Evolutionary conservation across 2,888 invertebrate genomes (phyloP).

Genomic region (Eupithecia dodoneata): DNA sequence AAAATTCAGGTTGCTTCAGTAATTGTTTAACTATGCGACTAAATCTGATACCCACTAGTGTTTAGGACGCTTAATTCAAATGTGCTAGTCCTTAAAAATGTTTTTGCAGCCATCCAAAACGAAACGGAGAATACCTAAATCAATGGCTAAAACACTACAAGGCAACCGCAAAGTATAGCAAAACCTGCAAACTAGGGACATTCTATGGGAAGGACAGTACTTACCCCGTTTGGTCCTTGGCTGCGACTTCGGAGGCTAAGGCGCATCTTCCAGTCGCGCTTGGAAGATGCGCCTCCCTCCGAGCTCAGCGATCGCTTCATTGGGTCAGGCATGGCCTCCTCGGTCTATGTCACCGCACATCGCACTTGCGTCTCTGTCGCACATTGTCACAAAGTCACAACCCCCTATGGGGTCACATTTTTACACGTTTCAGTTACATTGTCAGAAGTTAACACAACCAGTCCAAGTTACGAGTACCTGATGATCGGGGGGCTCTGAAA

Average conservation of each 20-base stretch:
- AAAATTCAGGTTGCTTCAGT: not conserved
- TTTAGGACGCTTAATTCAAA: not conserved
- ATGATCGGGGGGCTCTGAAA: constrained; percentile 4
- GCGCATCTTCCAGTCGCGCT: constrained; percentile 89
- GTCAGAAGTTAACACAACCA: not conserved
- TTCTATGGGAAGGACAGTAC: constrained; percentile 32
- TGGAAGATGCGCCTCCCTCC: constrained; percentile 83
- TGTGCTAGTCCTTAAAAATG: too few relatives aligned
- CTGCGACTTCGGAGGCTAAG: constrained; percentile 89
- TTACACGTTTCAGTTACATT: constrained; percentile 9
- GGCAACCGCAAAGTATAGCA: not conserved
- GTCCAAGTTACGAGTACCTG: not conserved
- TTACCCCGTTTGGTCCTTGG: constrained; percentile 83
- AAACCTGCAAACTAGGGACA: not conserved
- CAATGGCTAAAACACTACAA: not conserved
- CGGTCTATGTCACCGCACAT: constrained; percentile 56
- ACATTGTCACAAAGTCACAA: constrained; percentile 14
- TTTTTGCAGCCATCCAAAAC: not conserved
- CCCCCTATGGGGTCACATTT: constrained; percentile 5
- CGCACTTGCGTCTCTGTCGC: not conserved
- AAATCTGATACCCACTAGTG: not conserved
- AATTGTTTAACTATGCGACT: not conserved
- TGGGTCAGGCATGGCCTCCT: constrained; percentile 68
- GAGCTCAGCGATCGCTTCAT: constrained; percentile 88
- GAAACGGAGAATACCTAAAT: not conserved